These are phyloP conservation scores for Elanoides forficatus DNA, from an alignment of 2,113 vertebrate genomes.

Conservation along the genomic window DNA sequence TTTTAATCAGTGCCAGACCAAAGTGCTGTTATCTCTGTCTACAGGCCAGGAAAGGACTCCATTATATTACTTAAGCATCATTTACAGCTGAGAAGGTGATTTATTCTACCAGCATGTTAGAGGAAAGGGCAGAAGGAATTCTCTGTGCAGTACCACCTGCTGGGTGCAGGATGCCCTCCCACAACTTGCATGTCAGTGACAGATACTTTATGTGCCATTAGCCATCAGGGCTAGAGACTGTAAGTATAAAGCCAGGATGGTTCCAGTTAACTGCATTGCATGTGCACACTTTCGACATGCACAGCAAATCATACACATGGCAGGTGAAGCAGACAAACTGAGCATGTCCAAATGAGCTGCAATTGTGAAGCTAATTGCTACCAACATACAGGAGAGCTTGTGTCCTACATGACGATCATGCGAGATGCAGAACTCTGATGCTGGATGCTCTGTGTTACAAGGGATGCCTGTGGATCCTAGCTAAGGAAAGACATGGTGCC, in stretches of 20 bases:
- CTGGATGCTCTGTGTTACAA: not conserved
- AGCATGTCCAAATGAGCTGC: not conserved
- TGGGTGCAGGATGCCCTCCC: constrained; percentile 9
- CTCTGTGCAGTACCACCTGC: not conserved
- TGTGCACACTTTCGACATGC: not conserved
- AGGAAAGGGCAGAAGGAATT: not conserved
- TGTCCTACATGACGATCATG: not conserved
- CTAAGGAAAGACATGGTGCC: not conserved
- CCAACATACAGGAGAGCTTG: not conserved
- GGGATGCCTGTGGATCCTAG: not conserved
- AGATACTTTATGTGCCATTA: not conserved
- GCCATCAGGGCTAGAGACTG: not conserved
- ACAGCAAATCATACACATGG: not conserved
- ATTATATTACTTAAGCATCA: not conserved
- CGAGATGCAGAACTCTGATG: not conserved
- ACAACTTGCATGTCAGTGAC: not conserved
- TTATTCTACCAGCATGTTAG: not conserved
- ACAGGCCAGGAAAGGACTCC: not conserved
- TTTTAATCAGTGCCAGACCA: constrained; percentile 2
- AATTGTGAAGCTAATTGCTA: not conserved
- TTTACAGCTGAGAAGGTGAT: not conserved
- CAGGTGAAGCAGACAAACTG: not conserved
- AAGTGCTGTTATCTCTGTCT: not conserved
- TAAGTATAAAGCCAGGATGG: not conserved
- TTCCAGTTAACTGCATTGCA: not conserved